Base-by-base conservation (phyloP, 2,797 vertebrate species). In the Xiphorhynchus erythropygius region DNA sequence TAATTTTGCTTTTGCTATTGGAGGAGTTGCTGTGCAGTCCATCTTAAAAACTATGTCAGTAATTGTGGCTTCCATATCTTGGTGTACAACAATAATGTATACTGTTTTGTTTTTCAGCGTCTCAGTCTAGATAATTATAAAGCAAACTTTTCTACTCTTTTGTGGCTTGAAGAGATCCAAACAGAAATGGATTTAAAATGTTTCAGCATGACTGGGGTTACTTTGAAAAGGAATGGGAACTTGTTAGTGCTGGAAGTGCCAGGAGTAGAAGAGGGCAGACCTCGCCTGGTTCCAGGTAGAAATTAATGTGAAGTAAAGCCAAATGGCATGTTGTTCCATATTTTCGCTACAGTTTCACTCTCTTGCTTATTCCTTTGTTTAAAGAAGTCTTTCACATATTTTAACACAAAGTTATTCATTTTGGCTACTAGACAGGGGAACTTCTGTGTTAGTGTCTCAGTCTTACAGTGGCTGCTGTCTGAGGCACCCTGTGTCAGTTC, bases 121-220 rank as follows among this genome's bases (percentile, higher is more conserved):
- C 94, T 99, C 94, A 98, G 95, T 42, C 88, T 98, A 46, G 90
- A 94, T 44, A 99, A 99, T 95, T 98, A 98, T 88, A 97, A 91
- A 56, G 83, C 95, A 7, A 98, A 98, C 41, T 99, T 99, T 95
- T 99, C 99, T 5, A 95, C 98, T 13, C 98, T 99, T 27, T 94
- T 99, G 35, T 99, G 99, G 99, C 98, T 99, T 68, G 99, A 99
- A 96, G 99, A 99, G 92, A 98, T 99, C 65, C 90, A 98, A 2
- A 97, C 97, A 25, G 99, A 99, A 93, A 95, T 35, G 19, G 99
- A 99, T 44, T 80, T 99, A 23, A 98, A 94, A 63, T 98, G 98
- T 64, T 99, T 98, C 42, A 97, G 96, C 44, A 98, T 99, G 97
- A 97, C 50, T 7, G 98, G 98, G 2, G 98, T 99, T 18, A 93